phyloP scores from a whole-genome alignment of 2,797 vertebrate genomes.

The Florisuga fusca region DNA sequence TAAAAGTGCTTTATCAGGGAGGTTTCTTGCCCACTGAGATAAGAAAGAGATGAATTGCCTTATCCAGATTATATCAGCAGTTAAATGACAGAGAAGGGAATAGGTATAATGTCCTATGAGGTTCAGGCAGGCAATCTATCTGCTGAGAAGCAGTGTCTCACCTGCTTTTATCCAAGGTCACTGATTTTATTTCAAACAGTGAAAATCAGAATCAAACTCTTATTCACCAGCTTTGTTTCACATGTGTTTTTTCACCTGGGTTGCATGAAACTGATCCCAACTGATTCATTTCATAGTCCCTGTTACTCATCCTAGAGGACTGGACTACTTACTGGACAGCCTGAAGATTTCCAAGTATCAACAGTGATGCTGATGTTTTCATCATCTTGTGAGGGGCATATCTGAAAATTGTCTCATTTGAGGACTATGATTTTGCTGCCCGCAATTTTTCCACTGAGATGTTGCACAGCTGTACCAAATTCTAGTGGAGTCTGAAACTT shows the following conservation, averaged over 20 bases:
- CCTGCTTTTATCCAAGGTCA: not conserved
- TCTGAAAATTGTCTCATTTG: slow-evolving; percentile 55
- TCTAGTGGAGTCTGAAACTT: not conserved
- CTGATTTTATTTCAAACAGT: not conserved
- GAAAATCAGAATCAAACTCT: not conserved
- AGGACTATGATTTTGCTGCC: slow-evolving; percentile 35
- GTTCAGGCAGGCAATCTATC: not conserved
- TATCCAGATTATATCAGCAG: not conserved
- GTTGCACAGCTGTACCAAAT: slow-evolving; percentile 3
- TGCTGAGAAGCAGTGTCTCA: not conserved
- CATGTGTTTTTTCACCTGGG: not conserved
- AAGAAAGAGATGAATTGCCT: not conserved
- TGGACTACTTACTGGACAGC: not conserved
- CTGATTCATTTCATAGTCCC: not conserved
- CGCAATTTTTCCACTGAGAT: slow-evolving; percentile 11
- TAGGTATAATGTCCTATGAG: not conserved
- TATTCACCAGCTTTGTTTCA: not conserved
- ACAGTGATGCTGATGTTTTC: not conserved
- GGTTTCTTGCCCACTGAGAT: not conserved
- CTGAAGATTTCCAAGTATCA: not conserved
- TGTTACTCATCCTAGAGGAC: slow-evolving; percentile 21
- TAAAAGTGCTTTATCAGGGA: not conserved
- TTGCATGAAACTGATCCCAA: not conserved
- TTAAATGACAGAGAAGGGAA: not conserved
- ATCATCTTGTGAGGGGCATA: not conserved